Evolutionary conservation across 2,888 invertebrate species (phyloP), one percentile per base, ranked within the genome.

Genomic region (Marasmarcha lunaedactyla): DNA sequence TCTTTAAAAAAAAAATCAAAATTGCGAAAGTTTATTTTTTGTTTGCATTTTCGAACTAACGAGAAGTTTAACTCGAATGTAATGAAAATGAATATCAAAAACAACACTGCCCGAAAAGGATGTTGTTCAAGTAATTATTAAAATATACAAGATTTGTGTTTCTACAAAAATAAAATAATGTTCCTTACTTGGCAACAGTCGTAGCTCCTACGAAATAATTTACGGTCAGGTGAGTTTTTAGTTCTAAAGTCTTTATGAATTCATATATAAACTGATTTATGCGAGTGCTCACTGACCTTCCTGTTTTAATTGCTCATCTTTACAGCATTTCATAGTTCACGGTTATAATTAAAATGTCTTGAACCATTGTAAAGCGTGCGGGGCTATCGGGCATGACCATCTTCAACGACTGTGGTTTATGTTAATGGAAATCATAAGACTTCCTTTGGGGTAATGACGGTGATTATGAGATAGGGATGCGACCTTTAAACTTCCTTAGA

Each of bases 281-380:
- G 63, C 63, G 55, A 58, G 69, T 78, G 74, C 77, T 71, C 73
- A 78, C 70, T 83, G 81, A 83, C 81, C 81, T 81, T 77, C 73
- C 72, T 61, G 67, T 62, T 73, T 69, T 81, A 81, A 81, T 81
- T 74, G 70, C 60, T 59, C 57, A 55, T 60, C 61, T 57, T 52
- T 60, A 57, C 63, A 58, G 57, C 52, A 68, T 67, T 70, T 71
- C 81, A 81, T 79, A 83, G 81, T 83, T 83, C 81, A 83, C 79
- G 77, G 76, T 67, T 73, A 63, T 73, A 71, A 73, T 76, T 78
- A 77, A 72, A 76, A 68, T 66, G 71, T 74, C 72, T 74, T 57
- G 58, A 50, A 50, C 48, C 48, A 62, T 62, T 59, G 57, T 72
- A 67, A 71, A 69, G 67, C 63, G 71, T 71, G 64, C 63, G 48